Percentiles rank a stretch among this genome's conserved stretches.
phyloP scores from a whole-genome alignment of 2,113 vertebrate genomes.

The Paracanthobrama guichenoti region DNA sequence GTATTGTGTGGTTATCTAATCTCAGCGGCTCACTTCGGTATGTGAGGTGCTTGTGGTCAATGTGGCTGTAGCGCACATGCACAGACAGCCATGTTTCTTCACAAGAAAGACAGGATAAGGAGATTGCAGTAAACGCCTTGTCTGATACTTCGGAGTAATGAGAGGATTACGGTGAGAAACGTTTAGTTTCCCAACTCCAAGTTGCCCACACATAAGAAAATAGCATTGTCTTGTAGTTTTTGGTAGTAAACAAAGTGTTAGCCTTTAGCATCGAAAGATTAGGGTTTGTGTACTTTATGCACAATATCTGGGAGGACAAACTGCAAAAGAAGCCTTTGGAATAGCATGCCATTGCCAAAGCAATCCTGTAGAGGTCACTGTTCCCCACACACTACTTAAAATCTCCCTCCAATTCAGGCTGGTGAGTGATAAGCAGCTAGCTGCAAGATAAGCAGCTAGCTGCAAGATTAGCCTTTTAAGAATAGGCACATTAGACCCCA shows the following conservation, averaged over 20 bases:
- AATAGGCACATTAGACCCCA: neutral
- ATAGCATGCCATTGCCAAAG: neutral
- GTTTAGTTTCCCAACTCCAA: slow-evolving; percentile 18
- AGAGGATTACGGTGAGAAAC: slow-evolving; percentile 1
- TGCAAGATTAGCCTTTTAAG: slow-evolving; percentile 5
- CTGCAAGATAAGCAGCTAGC: neutral
- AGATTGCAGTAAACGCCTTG: neutral
- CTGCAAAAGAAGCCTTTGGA: neutral
- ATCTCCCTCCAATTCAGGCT: neutral
- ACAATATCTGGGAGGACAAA: neutral
- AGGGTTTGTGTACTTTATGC: neutral
- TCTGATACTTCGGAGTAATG: slow-evolving; percentile 28
- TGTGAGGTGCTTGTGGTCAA: slow-evolving; percentile 45
- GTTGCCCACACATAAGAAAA: neutral
- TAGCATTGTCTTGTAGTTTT: neutral
- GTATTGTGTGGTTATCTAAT: slow-evolving; percentile 59
- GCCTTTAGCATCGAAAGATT: neutral
- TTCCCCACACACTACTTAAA: slow-evolving; percentile 6
- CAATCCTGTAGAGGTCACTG: slow-evolving; percentile 13
- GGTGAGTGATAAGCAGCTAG: neutral
- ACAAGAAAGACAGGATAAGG: slow-evolving; percentile 26
- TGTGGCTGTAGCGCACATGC: slow-evolving; percentile 13
- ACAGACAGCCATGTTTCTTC: slow-evolving; percentile 30
- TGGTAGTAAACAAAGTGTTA: neutral
- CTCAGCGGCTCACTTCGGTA: slow-evolving; percentile 46